These are phyloP conservation scores for Piscicola geometra DNA, from an alignment of 2,888 invertebrate species.

Conservation along the genomic window DNA sequence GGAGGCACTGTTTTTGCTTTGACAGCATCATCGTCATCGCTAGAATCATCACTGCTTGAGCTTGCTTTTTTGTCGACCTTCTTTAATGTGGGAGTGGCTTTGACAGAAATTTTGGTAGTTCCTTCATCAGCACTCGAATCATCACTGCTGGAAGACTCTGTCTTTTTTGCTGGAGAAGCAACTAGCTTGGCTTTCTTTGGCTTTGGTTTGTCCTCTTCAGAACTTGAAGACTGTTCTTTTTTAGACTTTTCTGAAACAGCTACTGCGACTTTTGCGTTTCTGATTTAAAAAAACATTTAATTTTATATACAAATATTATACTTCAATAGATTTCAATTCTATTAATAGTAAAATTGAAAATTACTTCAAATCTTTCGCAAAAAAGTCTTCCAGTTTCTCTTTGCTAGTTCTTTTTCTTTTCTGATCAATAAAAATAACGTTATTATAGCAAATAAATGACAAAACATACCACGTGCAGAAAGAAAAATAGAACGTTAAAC, in stretches of 20 bases:
- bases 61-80: neutral
- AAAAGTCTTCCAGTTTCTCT: neutral
- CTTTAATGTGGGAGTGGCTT: neutral
- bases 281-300: neutral
- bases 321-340: too few species aligned
- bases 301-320: too few species aligned
- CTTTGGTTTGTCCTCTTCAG: neutral
- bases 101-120: neutral
- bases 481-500: neutral
- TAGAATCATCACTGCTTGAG: conserved; percentile 3
- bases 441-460: neutral
- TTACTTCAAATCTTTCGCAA: neutral
- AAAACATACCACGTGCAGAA: neutral
- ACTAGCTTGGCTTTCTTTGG: neutral
- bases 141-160: too few species aligned
- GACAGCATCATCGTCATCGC: neutral
- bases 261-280: neutral
- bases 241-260: neutral
- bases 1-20: neutral
- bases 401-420: neutral
- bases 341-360: neutral
- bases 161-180: too few species aligned
- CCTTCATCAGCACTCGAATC: conserved; percentile 2
- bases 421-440: too few species aligned
- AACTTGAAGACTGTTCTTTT: neutral